Base-by-base conservation (phyloP, 2,888 invertebrate genomes). In the Resseliella maxima region DNA sequence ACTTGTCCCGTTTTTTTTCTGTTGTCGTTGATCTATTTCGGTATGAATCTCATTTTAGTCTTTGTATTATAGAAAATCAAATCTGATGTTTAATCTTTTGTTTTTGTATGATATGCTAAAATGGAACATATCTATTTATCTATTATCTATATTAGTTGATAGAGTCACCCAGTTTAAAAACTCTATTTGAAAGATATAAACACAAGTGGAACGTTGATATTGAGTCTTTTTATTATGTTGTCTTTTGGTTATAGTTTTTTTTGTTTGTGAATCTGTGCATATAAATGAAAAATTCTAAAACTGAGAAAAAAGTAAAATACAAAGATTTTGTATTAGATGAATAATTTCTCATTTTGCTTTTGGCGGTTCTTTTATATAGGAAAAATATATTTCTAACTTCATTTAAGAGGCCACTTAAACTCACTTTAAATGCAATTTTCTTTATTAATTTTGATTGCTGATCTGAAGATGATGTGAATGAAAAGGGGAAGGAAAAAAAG, bases 51-150 rank as follows among this genome's bases (percentile, higher is more conserved):
- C 24, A 24, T 59, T 31, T 15, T 31, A 31, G 15, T 27, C 31
- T 31, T 72, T 18, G 12, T 72, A 15, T 72, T 10, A 0, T 59
- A 5, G 27, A 59, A 59, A 72, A 31, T 31, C 18, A 31, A 31
- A 72, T 72, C 31, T 0, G 31, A 72, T 72, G 18, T 27, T 72
- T 31, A 31, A 72, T 12, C 72, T 72, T 5, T 5, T 72, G 72
- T 72, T 72, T 72, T 72, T 35, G 72, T 72, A 35, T 72, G 72
- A 72, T 0, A 35, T n/a, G 72, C 31, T 72, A 35, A 72, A 35
- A 72, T 31, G 72, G 72, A 72, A 72, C 72, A 72, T 72, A 72
- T 72, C 72, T 72, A 31, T 72, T 72, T 72, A 72, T 72, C 72
- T 72, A 31, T 72, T 72, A 72, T 72, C 72, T 15, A 8, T 31